These are phyloP conservation scores for Eilema depressum DNA, from an alignment of 2,888 invertebrate genomes.

Conservation along the genomic window DNA sequence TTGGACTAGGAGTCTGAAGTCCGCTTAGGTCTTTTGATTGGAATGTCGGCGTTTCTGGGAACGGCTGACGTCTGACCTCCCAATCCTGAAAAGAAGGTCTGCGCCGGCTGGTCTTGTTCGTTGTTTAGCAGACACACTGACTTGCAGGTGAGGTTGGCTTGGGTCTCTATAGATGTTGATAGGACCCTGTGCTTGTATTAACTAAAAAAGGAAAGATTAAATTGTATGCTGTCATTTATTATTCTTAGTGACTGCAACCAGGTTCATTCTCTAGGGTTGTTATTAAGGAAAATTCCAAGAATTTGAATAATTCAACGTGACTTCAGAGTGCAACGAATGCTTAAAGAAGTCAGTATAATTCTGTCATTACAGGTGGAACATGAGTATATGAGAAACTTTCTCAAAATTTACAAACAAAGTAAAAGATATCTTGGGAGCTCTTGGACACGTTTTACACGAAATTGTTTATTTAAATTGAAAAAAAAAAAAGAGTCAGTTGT, in stretches of 20 bases:
- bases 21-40: no score
- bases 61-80: no score
- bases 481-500: background rate
- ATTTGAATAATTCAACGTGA: conserved; percentile 64
- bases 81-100: no score
- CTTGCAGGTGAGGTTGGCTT: no score
- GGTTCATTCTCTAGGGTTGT: conserved; percentile 49
- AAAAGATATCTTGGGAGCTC: background rate
- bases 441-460: background rate
- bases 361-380: conserved; percentile 52
- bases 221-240: conserved; percentile 19
- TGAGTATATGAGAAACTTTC: conserved; percentile 41
- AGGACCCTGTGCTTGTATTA: no score
- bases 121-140: no score
- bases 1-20: no score
- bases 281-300: conserved; percentile 61
- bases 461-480: background rate
- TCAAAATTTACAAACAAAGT: conserved; percentile 30
- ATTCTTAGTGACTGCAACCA: conserved; percentile 27
- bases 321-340: conserved; percentile 59
- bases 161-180: no score
- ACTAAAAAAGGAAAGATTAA: background rate
- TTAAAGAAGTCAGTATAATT: conserved; percentile 65
- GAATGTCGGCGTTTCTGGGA: no score
- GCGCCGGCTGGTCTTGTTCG: no score